Evolutionary conservation across 2,113 vertebrate species (phyloP), one percentile per base, ranked within the genome.

Genomic region (Planiliza haematocheilus): DNA sequence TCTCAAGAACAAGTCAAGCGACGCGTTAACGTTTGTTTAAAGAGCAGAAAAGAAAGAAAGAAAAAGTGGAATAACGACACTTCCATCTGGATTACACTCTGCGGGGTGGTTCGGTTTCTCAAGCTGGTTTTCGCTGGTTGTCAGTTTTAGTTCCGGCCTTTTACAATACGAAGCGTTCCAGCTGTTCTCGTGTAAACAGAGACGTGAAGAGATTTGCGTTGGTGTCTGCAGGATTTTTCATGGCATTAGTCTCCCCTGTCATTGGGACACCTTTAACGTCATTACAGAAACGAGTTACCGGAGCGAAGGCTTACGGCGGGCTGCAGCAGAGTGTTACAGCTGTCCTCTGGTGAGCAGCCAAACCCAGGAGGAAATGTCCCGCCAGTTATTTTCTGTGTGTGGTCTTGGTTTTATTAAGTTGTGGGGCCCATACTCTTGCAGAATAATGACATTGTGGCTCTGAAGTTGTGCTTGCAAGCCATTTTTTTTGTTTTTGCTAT

Each of bases 41-140:
- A 81, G 30, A 24, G 56, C 77, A 49, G 4, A 20, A 51, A 51
- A 57, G 21, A 30, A 30, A 5, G 24, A 30, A 30, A 30, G 5
- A 30, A 30, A 30, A 30, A 30, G 24, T 30, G 34, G 56, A 79
- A 82, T 79, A 74, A 81, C 30, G 70, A 46, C 62, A 46, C 85
- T 80, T 87, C 61, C 61, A 61, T 64, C 75, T 16, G 30, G 56
- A 68, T 77, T 60, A 58, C 55, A 62, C 57, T 14, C n/a, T 10
- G 46, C 59, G 58, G 49, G 41, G 1, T 43, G 57, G 36, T 36
- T 56, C 34, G 8, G 41, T 7, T 20, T 38, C 42, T 42, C 60
- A 42, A 30, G 73, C 20, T 39, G 36, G 8, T 45, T 57, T 48
- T 45, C 10, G 20, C 9, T 51, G 56, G 34, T 46, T 56, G 43